phyloP scores from a whole-genome alignment of 2,888 invertebrate genomes.

The Nudaria mundana region DNA sequence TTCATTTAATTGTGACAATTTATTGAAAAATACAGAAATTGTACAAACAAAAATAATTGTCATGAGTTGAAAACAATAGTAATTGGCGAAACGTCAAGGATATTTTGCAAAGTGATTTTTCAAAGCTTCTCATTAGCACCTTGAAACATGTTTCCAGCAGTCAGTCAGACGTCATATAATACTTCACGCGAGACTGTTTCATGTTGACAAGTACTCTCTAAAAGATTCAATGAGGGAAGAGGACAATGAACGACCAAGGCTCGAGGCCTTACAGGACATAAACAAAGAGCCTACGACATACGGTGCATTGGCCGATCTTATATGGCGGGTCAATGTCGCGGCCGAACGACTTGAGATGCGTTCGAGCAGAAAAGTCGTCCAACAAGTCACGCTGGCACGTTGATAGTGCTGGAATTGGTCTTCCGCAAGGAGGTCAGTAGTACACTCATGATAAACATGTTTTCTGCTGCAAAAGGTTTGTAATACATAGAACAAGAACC shows the following conservation, averaged over 20 bases:
- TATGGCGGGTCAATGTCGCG: conserved; percentile 78
- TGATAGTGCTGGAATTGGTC: conserved; percentile 49
- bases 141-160: conserved; percentile 20
- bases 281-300: conserved; percentile 78
- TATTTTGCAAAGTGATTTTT: conserved; percentile 17
- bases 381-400: conserved; percentile 49
- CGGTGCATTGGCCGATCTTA: conserved; percentile 76
- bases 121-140: conserved; percentile 20
- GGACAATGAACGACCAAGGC: conserved; percentile 50
- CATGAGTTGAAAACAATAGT: conserved; percentile 19
- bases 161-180: conserved; percentile 15
- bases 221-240: conserved; percentile 23
- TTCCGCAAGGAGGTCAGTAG: conserved; percentile 68
- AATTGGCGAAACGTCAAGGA: conserved; percentile 28
- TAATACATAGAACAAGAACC: conserved; percentile 13
- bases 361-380: conserved; percentile 62
- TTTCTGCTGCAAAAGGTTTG: conserved; percentile 24
- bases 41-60: conserved; percentile 15
- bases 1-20: not conserved
- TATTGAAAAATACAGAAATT: not conserved
- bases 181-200: conserved; percentile 22
- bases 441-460: conserved; percentile 44
- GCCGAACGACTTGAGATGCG: conserved; percentile 66
- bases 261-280: conserved; percentile 65
- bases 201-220: conserved; percentile 17